Evolutionary conservation across 2,797 vertebrate species (phyloP).

Genomic region (Peromyscus melanophrys): DNA sequence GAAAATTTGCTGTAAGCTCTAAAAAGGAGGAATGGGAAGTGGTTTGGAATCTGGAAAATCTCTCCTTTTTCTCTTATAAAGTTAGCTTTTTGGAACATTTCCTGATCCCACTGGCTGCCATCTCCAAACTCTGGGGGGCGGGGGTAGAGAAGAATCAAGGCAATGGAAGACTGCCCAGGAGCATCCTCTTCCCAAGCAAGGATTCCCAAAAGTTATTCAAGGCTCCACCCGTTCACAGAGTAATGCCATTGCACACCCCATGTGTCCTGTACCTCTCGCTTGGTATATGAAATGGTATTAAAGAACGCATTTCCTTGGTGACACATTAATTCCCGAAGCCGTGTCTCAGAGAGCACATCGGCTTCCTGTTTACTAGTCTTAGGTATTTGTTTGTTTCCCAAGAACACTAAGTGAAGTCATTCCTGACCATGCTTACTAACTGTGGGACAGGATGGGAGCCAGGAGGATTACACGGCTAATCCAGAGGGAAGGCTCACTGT

Average conservation of each 20-base stretch:
- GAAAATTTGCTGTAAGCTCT: slow-evolving; percentile 54
- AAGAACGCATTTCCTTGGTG: neutral
- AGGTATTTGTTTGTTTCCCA: neutral
- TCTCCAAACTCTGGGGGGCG: neutral
- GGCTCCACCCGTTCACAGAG: neutral
- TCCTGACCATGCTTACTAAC: neutral
- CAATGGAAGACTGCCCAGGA: neutral
- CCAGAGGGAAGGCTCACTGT: neutral
- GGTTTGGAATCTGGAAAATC: slow-evolving; percentile 9
- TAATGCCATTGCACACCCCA: neutral
- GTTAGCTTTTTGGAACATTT: slow-evolving; percentile 21
- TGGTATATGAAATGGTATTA: neutral
- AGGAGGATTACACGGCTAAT: neutral
- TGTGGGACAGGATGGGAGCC: neutral
- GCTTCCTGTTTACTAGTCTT: neutral
- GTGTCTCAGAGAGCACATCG: neutral
- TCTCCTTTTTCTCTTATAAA: slow-evolving; percentile 22
- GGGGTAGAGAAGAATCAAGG: neutral
- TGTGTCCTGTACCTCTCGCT: neutral
- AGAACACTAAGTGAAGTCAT: neutral
- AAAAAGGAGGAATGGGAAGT: slow-evolving; percentile 42
- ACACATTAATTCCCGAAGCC: neutral
- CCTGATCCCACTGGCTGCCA: neutral
- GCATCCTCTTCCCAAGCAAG: neutral
- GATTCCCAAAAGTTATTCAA: neutral